Evolutionary conservation across 2,797 vertebrate genomes (phyloP), one percentile per base, ranked within the genome.

Genomic region (Chromobotia macracanthus): DNA sequence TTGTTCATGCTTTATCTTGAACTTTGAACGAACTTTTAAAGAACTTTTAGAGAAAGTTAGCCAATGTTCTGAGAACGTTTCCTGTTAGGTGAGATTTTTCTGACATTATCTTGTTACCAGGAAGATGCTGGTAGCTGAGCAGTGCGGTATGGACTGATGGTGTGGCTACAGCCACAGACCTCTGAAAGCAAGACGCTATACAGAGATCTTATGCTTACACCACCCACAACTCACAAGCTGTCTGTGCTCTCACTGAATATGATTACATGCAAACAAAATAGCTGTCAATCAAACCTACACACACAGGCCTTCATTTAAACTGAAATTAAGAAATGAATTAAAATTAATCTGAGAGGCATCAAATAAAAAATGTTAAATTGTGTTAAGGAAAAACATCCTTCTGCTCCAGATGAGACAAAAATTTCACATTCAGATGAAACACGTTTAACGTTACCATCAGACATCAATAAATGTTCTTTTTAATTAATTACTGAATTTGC

Each of bases 51-150:
- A n/a, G n/a, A n/a, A n/a, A n/a, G n/a, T n/a, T n/a, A n/a, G n/a
- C n/a, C n/a, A n/a, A n/a, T n/a, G n/a, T n/a, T n/a, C n/a, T n/a
- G n/a, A n/a, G n/a, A n/a, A n/a, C n/a, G n/a, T n/a, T n/a, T n/a
- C n/a, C n/a, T n/a, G n/a, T n/a, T n/a, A n/a, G n/a, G n/a, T 48
- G 10, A 41, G 16, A 51, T 67, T n/a, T 53, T 46, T 21, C 44
- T 61, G 79, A 76, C 58, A 65, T 78, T 75, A 81, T 31, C 19
- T 80, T 56, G 41, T 55, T 25, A 23, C 55, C 19, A 21, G 51
- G 13, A 56, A 12, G n/a, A 51, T 48, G 5, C n/a, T 25, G 64
- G 67, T 64, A 70, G 35, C 51, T 66, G 68, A 67, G 18, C 56
- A 58, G 44, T 28, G 56, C 25, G 21, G 65, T 84, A 51, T 69